These are phyloP conservation scores for Rhagologus leucostigma DNA, from an alignment of 2,113 vertebrate species.

Conservation along the genomic window DNA sequence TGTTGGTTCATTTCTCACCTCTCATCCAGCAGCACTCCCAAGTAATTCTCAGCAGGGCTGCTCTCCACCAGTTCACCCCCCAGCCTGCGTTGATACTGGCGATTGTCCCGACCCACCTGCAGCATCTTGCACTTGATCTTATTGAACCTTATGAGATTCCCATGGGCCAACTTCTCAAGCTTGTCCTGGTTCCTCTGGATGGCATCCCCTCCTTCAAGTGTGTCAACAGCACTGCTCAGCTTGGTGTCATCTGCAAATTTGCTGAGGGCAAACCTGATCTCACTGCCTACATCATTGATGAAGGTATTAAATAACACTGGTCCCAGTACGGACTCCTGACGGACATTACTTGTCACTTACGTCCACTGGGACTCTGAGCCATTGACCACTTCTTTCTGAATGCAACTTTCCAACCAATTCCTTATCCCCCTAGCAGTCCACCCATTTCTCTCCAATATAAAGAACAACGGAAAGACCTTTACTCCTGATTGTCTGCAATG, in stretches of 20 bases:
- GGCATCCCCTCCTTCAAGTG: not conserved
- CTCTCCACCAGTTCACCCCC: not conserved
- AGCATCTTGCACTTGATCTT: not conserved
- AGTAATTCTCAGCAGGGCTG: not conserved
- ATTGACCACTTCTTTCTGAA: not conserved
- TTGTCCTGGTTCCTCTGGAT: not conserved
- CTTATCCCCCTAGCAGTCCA: not conserved
- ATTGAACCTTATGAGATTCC: not conserved
- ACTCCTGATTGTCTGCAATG: not conserved
- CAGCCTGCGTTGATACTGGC: not conserved
- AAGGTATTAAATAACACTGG: not conserved
- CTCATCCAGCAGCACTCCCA: no score
- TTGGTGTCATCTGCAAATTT: not conserved
- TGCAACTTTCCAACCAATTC: not conserved
- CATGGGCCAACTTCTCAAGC: not conserved
- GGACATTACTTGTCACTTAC: not conserved
- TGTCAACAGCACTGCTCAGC: not conserved
- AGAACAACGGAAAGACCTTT: not conserved
- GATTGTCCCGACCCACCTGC: accelerated
- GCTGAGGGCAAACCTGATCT: not conserved
- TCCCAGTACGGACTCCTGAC: not conserved
- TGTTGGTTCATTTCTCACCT: not conserved
- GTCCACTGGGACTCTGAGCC: not conserved
- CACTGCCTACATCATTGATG: accelerated
- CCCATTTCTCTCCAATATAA: not conserved